These are phyloP conservation scores for Balaeniceps rex DNA, from an alignment of 2,113 vertebrate genomes.

Conservation along the genomic window DNA sequence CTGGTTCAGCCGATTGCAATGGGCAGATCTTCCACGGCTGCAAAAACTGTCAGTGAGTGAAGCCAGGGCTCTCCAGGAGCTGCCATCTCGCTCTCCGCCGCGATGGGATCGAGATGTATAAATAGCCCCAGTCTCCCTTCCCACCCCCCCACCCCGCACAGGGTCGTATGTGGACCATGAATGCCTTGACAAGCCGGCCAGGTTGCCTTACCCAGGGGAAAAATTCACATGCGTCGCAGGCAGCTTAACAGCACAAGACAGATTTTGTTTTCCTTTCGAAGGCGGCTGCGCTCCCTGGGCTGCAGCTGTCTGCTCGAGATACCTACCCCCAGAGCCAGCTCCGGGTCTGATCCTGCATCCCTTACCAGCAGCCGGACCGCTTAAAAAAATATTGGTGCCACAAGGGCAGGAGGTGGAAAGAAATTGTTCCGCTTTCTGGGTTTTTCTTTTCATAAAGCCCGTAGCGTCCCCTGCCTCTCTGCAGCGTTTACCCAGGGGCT, in stretches of 20 bases:
- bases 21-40: background rate
- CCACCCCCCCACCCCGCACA: too few species aligned
- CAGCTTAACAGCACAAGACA: background rate
- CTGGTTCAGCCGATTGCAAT: rapidly evolving
- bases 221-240: background rate
- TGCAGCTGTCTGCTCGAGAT: background rate
- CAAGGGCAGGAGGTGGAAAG: background rate
- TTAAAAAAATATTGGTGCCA: background rate
- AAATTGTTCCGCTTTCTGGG: background rate
- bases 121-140: background rate
- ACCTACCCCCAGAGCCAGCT: background rate
- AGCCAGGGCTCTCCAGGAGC: background rate
- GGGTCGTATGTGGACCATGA: rapidly evolving
- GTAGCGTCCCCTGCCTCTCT: background rate
- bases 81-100: background rate
- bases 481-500: background rate
- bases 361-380: background rate
- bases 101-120: background rate
- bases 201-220: background rate
- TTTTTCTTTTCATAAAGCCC: background rate
- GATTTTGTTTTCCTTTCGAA: background rate
- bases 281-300: background rate
- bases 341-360: background rate
- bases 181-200: background rate
- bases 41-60: background rate